phyloP scores from a whole-genome alignment of 2,888 invertebrate genomes.

The Lithodes maja region DNA sequence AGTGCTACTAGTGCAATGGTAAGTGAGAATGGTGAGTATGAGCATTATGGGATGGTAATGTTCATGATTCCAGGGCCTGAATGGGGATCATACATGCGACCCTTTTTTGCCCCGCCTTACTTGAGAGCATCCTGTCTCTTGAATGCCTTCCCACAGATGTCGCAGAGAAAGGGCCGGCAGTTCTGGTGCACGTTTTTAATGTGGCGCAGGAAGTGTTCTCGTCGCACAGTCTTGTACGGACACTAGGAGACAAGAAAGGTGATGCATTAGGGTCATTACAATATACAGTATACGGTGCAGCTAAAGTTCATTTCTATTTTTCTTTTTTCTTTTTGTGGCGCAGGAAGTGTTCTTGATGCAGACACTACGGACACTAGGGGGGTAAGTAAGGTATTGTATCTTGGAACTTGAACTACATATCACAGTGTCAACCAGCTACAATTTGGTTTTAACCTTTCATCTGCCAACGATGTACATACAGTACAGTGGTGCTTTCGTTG shows the following conservation, averaged over 20 bases:
- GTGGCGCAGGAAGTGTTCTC: conserved; percentile 75
- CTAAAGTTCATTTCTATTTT: background rate
- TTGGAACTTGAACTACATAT: no score
- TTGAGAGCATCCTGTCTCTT: conserved; percentile 77
- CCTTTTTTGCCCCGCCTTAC: conserved; percentile 13
- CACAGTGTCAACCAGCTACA: no score
- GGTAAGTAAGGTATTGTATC: no score
- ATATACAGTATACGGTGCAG: background rate
- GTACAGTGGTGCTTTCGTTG: no score
- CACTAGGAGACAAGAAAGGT: conserved; percentile 72
- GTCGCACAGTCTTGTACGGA: conserved; percentile 74
- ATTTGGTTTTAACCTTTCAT: no score
- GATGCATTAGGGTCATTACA: background rate
- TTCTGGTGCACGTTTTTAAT: conserved; percentile 77
- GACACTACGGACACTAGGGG: no score
- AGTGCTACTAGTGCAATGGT: no score
- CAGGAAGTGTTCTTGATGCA: no score
- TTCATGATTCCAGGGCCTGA: no score
- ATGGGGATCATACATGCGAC: background rate
- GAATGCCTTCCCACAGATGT: conserved; percentile 77
- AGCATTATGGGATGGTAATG: no score
- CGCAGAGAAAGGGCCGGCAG: conserved; percentile 77
- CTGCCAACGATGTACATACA: no score
- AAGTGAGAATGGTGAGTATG: no score
- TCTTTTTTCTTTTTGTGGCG: background rate